Evolutionary conservation across 2,113 vertebrate species (phyloP), one percentile per base, ranked within the genome.

Genomic region (Rhinolophus sinicus): DNA sequence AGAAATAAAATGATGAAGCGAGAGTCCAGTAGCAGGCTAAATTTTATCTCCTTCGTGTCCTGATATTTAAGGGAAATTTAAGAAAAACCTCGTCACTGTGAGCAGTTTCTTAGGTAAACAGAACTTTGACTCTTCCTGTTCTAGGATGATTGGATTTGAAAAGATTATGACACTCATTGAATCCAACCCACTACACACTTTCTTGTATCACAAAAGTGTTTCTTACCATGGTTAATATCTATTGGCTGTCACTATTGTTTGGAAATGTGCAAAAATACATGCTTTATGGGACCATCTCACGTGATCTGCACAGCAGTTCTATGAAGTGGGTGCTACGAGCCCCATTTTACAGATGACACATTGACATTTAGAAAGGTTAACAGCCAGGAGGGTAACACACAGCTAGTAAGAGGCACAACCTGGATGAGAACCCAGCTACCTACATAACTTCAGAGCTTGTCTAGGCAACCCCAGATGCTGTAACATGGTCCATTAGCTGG

Each of bases 41-140:
- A 87, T 56, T 80, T 47, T 58, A 30, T 52, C 76, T 72, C 75
- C 30, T 88, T 54, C 24, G 13, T 56, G 18, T 81, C 21, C 28
- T 72, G 16, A 70, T 64, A 38, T n/a, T 97, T 62, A 88, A 88
- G 40, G 81, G 62, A 88, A 82, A 47, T 52, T 44, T 38, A 50
- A 62, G 35, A 88, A 96, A 95, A 90, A 22, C 58, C 19, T 0
- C 21, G 60, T 83, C 60, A 33, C 70, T 12, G 4, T 44, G 72
- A 90, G 14, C 19, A 60, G 47, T 85, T 83, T 85, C 26, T 88
- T 73, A 80, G 58, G 54, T 50, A 80, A 94, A 88, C 40, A 85
- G 60, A 85, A 75, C 67, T 76, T 77, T 70, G 21, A 33, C 54
- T 83, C 56, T 73, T 95, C 30, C 58, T 92, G 50, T 89, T 97